Evolutionary conservation across 2,113 vertebrate genomes (phyloP), one percentile per base, ranked within the genome.

Genomic region (Pseudorhombus dupliciocellatus): DNA sequence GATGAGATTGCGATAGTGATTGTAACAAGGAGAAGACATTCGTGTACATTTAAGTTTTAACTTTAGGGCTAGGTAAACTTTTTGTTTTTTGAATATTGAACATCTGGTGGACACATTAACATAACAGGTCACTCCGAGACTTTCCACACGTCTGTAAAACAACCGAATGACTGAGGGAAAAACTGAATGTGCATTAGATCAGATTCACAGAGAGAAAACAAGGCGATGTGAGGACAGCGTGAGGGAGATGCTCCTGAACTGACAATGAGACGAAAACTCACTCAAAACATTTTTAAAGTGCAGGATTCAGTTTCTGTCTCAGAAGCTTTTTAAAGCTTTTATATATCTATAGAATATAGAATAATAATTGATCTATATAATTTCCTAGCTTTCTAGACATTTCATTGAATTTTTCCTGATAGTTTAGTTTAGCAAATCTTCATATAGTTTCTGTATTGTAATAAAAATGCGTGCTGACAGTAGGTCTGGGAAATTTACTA

Each of bases 31-130:
- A 70, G 20, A 63, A 59, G 30, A 63, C n/a, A n/a, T n/a, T n/a
- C n/a, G n/a, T n/a, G n/a, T n/a, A n/a, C n/a, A n/a, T n/a, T n/a
- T n/a, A n/a, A n/a, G n/a, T 1, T 75, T 50, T 26, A 67, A 46
- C 42, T 75, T 56, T 21, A 46, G 18, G 34, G 70, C 21, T 48
- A 44, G 28, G 21, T 30, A 8, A 22, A 56, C 1, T 40, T 11
- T 44, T 51, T 59, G 52, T 50, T 50, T 67, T 21, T 55, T 72
- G 50, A 4, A 83, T 78, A 87, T 76, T 60, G 31, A 77, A 89
- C 90, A 91, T 92, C 88, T 92, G 88, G 69, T 48, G 78, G 88
- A 87, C 80, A 88, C 73, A 81, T 91, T 86, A 55, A 65, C 62
- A 61, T 59, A 80, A 69, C 31, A 66, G 58, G 73, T 84, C 58